Conservation (phyloP, 2,113 vertebrate species). For the Actinemys pallida region DNA sequence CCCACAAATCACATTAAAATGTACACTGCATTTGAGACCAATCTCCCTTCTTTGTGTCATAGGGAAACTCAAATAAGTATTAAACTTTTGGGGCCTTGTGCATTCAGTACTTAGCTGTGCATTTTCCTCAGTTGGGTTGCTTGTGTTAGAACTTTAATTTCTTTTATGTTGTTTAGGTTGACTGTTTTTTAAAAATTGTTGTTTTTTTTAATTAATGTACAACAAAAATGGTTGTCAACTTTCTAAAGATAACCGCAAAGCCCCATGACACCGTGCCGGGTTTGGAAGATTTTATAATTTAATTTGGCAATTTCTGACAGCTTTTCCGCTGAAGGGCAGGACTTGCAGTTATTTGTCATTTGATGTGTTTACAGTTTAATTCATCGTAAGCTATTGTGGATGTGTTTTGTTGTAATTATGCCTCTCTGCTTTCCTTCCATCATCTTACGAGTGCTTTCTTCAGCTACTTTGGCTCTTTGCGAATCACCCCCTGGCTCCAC, state of each 20-base stretch:
- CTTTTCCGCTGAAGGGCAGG: no score
- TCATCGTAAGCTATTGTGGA: background rate
- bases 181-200: background rate
- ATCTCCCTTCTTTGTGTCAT: background rate
- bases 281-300: background rate
- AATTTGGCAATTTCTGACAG: background rate
- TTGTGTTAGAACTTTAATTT: background rate
- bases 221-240: background rate
- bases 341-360: background rate
- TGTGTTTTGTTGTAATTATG: background rate
- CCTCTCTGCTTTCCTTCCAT: background rate
- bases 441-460: background rate
- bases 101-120: background rate
- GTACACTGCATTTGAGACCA: background rate
- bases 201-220: background rate
- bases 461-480: background rate
- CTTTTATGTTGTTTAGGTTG: background rate
- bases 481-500: background rate
- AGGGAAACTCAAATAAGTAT: background rate
- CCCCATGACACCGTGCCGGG: background rate
- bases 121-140: fast-evolving
- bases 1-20: background rate
- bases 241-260: background rate
- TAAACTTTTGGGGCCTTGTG: background rate
- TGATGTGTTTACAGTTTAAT: fast-evolving